Evolutionary conservation across 2,888 invertebrate genomes (phyloP).

Genomic region (Phrixothrix hirtus): DNA sequence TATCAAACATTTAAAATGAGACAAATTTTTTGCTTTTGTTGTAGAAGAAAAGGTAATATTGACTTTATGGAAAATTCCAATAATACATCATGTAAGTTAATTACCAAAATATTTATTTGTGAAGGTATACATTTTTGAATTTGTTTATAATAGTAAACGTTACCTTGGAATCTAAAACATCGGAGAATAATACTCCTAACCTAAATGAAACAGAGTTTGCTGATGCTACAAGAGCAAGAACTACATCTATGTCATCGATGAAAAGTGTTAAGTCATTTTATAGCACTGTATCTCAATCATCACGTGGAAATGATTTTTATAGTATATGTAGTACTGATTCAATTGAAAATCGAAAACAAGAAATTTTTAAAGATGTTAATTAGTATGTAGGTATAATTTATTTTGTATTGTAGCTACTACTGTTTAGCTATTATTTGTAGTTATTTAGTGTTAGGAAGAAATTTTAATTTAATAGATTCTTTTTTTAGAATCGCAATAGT

Average conservation of each 20-base stretch:
- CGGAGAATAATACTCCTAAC: neutral
- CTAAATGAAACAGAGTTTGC: neutral
- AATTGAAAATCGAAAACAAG: conserved; percentile 13
- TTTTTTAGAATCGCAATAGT: no score
- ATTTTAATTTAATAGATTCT: no score
- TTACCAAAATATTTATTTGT: neutral
- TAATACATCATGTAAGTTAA: neutral
- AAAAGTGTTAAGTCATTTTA: conserved; percentile 33
- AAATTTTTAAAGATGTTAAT: conserved; percentile 3
- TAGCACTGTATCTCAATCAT: conserved; percentile 26
- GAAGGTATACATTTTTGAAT: neutral
- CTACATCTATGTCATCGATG: conserved; percentile 26
- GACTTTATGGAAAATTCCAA: neutral
- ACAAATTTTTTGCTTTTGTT: conserved; percentile 18
- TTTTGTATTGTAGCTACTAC: neutral
- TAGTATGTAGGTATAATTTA: neutral
- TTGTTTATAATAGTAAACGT: neutral
- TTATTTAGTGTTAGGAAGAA: no score
- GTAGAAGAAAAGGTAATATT: conserved; percentile 4
- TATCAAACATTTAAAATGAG: conserved; percentile 9
- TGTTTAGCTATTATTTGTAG: no score
- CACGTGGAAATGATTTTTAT: conserved; percentile 26
- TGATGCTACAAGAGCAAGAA: conserved; percentile 4
- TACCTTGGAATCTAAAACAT: neutral
- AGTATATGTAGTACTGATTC: conserved; percentile 33